These are phyloP conservation scores for Tanytarsus gracilentus DNA, from an alignment of 2,888 invertebrate species.

Conservation along the genomic window DNA sequence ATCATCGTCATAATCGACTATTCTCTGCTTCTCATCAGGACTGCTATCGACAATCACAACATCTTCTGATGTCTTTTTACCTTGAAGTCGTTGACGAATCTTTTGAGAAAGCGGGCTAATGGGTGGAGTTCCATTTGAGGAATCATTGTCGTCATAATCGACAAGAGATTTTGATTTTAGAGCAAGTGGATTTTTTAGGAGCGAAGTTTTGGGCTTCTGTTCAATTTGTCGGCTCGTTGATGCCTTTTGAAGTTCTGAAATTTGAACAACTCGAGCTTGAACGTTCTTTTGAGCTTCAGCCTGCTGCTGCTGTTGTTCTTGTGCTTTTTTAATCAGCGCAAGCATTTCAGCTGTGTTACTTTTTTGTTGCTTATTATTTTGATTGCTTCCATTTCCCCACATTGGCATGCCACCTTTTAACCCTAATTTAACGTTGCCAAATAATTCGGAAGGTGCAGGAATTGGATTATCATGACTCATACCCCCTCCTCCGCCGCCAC, in stretches of 20 bases:
- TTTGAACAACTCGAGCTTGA: constrained; percentile 44
- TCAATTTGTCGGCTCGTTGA: constrained; percentile 52
- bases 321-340: constrained; percentile 5
- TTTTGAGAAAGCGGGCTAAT: constrained; percentile 44
- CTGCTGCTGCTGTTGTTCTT: not conserved
- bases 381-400: constrained; percentile 42
- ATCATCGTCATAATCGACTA: constrained; percentile 52
- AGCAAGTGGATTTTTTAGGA: constrained; percentile 39
- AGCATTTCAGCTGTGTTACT: constrained; percentile 33
- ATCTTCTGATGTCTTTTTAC: constrained; percentile 33
- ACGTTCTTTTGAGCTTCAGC: constrained; percentile 30
- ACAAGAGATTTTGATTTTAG: constrained; percentile 48
- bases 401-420: constrained; percentile 58
- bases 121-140: constrained; percentile 50
- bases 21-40: constrained; percentile 43
- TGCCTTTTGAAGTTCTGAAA: constrained; percentile 38
- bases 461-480: constrained; percentile 49
- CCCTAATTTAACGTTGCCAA: constrained; percentile 20
- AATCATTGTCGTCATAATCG: constrained; percentile 51
- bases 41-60: constrained; percentile 37
- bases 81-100: constrained; percentile 33
- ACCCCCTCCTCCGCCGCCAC: constrained; percentile 41
- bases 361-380: constrained; percentile 40
- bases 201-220: constrained; percentile 43
- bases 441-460: constrained; percentile 46